Conservation (phyloP, 1,140 invertebrate species). For the Neoseiulus cucumeris region DNA sequence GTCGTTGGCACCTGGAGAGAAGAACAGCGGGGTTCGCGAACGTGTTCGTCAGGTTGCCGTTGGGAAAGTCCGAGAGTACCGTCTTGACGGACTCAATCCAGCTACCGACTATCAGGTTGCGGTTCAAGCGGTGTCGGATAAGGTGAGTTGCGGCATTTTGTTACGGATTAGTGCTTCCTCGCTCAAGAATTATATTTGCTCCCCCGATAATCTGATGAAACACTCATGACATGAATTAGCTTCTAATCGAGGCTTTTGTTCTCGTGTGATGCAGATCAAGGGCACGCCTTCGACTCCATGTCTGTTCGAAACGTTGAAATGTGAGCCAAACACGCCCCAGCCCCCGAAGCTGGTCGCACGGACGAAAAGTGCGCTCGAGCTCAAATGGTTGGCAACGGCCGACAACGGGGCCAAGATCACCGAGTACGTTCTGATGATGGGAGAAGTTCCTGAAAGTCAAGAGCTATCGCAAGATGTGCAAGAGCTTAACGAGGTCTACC, state of each 20-base stretch:
- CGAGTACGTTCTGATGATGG: conserved; percentile 40
- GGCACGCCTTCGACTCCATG: not conserved
- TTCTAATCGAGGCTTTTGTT: too few relatives aligned
- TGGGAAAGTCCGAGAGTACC: not conserved
- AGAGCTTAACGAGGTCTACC: conserved; percentile 45
- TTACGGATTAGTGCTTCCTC: too few relatives aligned
- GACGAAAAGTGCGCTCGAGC: conserved; percentile 28
- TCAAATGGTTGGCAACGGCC: conserved; percentile 36
- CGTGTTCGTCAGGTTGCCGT: conserved; percentile 5
- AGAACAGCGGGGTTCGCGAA: not conserved
- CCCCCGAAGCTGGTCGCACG: conserved; percentile 28
- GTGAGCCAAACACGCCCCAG: conserved; percentile 30
- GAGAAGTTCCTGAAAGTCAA: not conserved
- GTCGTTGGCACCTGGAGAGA: not conserved
- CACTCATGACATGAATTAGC: too few relatives aligned
- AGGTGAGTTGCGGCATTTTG: too few relatives aligned
- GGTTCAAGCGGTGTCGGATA: not conserved
- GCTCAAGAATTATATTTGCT: too few relatives aligned
- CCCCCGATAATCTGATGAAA: too few relatives aligned
- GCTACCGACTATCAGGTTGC: conserved; percentile 1
- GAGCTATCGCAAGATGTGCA: conserved; percentile 12
- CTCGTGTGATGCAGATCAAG: not conserved
- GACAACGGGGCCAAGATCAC: conserved; percentile 58
- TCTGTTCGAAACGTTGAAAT: conserved; percentile 27
- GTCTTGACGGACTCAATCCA: not conserved